Conservation (phyloP, 1,140 invertebrate species). For the Drosophila arizonae region DNA sequence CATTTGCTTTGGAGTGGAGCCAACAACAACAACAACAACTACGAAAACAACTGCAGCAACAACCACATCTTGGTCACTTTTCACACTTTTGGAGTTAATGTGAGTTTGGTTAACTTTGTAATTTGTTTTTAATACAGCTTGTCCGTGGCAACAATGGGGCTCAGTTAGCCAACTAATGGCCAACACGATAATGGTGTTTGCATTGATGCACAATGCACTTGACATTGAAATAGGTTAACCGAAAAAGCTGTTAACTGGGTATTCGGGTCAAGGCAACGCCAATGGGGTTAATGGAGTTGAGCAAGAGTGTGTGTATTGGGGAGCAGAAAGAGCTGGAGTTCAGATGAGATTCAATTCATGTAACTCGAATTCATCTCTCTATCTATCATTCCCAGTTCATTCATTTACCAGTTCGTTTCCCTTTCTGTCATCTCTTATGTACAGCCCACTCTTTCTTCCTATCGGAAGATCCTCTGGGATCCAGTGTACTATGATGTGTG, state of each 20-base stretch:
- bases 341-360: background rate
- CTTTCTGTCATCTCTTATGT: background rate
- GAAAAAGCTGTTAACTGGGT: constrained; percentile 4
- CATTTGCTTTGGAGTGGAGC: constrained; percentile 24
- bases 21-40: constrained; percentile 9
- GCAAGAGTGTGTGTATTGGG: background rate
- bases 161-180: constrained; percentile 2
- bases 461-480: too few relatives aligned
- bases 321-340: background rate
- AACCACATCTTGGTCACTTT: constrained; percentile 26
- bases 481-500: too few relatives aligned
- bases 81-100: constrained; percentile 21
- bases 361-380: background rate
- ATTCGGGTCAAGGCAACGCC: constrained; percentile 21
- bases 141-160: constrained; percentile 6
- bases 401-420: too few relatives aligned
- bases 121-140: constrained; percentile 22
- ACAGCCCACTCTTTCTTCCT: too few relatives aligned
- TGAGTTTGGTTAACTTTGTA: constrained; percentile 24
- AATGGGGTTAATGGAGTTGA: background rate
- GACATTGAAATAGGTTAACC: constrained; percentile 21
- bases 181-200: constrained; percentile 20
- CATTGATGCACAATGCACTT: constrained; percentile 16
- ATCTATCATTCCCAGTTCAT: too few relatives aligned
- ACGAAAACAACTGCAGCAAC: background rate